phyloP scores from a whole-genome alignment of 1,140 invertebrate genomes.

The Cephus cinctus region DNA sequence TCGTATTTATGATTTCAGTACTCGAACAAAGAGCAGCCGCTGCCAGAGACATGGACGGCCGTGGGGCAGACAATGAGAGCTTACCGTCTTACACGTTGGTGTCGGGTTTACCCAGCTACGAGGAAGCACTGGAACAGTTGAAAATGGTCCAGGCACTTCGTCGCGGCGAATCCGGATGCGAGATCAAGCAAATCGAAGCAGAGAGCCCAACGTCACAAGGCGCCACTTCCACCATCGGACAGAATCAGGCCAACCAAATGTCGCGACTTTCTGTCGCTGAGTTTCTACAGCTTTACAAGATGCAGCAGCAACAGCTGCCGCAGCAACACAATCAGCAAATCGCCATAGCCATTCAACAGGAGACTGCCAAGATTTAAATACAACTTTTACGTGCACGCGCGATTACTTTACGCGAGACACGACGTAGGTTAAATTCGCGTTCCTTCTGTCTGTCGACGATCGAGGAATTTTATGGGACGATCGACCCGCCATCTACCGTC shows the following conservation, averaged over 20 bases:
- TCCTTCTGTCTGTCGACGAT: not conserved
- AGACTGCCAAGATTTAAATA: not conserved
- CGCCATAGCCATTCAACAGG: not conserved
- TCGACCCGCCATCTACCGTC: not conserved
- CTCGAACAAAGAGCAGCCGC: conserved; percentile 27
- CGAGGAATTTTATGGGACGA: not conserved
- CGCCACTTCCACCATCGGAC: conserved; percentile 8
- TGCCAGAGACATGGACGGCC: conserved; percentile 27
- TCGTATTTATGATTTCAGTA: conserved; percentile 33
- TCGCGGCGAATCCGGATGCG: conserved; percentile 1
- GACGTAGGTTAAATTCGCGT: no score
- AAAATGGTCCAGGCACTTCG: conserved; percentile 35
- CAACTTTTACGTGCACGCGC: no score
- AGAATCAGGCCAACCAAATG: conserved; percentile 26
- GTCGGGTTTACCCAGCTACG: conserved; percentile 63
- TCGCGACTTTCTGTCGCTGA: conserved; percentile 39
- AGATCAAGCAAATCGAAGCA: conserved; percentile 5
- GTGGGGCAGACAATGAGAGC: conserved; percentile 51
- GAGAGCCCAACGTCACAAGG: conserved; percentile 1
- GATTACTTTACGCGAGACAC: no score
- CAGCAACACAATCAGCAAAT: not conserved
- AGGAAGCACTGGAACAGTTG: conserved; percentile 62
- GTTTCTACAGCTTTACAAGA: conserved; percentile 38
- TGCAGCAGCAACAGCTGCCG: conserved; percentile 1
- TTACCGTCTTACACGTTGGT: conserved; percentile 64